These are phyloP conservation scores for Drosophila repletoides DNA, from an alignment of 1,140 invertebrate species.

Conservation along the genomic window DNA sequence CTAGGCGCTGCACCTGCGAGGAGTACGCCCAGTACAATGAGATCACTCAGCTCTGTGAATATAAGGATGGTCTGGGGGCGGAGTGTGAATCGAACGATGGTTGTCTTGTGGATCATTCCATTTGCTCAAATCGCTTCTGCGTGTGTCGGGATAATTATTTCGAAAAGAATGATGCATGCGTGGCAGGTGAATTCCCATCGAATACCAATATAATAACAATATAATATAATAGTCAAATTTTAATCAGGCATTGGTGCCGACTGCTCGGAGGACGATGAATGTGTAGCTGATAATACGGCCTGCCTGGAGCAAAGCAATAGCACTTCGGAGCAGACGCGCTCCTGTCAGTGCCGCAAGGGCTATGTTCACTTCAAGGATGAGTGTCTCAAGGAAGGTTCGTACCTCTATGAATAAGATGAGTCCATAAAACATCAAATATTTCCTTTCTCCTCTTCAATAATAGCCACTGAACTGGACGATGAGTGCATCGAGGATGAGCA, in stretches of 20 bases:
- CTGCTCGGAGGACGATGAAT: conserved; percentile 81
- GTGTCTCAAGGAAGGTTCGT: conserved; percentile 81
- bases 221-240: neutral
- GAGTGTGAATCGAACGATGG: conserved; percentile 69
- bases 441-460: neutral
- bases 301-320: conserved; percentile 59
- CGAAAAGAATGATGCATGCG: conserved; percentile 70
- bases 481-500: conserved; percentile 76
- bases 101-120: conserved; percentile 77
- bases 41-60: conserved; percentile 71
- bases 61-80: conserved; percentile 68
- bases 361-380: conserved; percentile 82
- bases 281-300: conserved; percentile 75
- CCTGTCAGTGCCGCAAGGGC: conserved; percentile 82
- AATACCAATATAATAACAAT: neutral
- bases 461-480: conserved; percentile 69
- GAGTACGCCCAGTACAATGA: conserved; percentile 77
- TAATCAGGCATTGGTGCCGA: conserved; percentile 81
- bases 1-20: conserved; percentile 74
- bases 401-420: too few species aligned
- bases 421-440: too few species aligned
- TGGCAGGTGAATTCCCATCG: conserved; percentile 53
- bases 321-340: conserved; percentile 39
- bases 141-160: conserved; percentile 81
- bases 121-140: conserved; percentile 81